These are phyloP conservation scores for Lepidostoma basale DNA, from an alignment of 1,140 invertebrate species.

Conservation along the genomic window DNA sequence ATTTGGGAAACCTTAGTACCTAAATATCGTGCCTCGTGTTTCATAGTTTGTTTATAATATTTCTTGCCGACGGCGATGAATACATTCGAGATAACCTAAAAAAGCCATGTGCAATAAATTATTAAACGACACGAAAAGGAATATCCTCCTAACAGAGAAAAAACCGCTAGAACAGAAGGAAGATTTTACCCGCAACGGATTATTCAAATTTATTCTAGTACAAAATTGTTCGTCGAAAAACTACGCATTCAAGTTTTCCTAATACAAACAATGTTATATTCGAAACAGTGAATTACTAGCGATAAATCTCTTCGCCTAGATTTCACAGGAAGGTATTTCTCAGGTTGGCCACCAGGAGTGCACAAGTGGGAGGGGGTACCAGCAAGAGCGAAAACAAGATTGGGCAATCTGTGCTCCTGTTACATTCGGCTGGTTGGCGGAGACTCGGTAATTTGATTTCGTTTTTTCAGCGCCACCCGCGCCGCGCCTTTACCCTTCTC, in stretches of 20 bases:
- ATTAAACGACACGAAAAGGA: constrained; percentile 12
- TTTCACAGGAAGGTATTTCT: constrained; percentile 11
- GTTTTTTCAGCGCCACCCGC: constrained; percentile 31
- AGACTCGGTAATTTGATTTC: constrained; percentile 43
- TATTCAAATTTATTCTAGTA: constrained; percentile 30
- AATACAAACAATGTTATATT: constrained; percentile 34
- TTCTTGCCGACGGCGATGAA: constrained; percentile 9
- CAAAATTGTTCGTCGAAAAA: constrained; percentile 23
- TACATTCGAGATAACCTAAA: constrained; percentile 1
- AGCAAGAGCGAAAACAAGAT: constrained; percentile 42
- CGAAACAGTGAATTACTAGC: constrained; percentile 34
- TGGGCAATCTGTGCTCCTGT: constrained; percentile 43
- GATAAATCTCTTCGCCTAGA: constrained; percentile 31
- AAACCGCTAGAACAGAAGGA: neutral
- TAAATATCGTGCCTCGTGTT: too few relatives aligned
- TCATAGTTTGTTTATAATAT: too few relatives aligned
- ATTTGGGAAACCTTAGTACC: too few relatives aligned
- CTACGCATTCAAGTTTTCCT: constrained; percentile 28
- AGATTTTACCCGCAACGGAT: constrained; percentile 1
- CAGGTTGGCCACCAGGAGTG: constrained; percentile 36
- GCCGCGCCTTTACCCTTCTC: constrained; percentile 19
- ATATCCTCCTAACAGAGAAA: neutral
- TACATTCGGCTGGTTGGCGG: constrained; percentile 37
- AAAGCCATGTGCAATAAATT: constrained; percentile 20
- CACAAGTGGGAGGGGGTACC: constrained; percentile 20